These are phyloP conservation scores for Drosophila subsilvestris DNA, from an alignment of 2,888 invertebrate genomes.

Conservation along the genomic window DNA sequence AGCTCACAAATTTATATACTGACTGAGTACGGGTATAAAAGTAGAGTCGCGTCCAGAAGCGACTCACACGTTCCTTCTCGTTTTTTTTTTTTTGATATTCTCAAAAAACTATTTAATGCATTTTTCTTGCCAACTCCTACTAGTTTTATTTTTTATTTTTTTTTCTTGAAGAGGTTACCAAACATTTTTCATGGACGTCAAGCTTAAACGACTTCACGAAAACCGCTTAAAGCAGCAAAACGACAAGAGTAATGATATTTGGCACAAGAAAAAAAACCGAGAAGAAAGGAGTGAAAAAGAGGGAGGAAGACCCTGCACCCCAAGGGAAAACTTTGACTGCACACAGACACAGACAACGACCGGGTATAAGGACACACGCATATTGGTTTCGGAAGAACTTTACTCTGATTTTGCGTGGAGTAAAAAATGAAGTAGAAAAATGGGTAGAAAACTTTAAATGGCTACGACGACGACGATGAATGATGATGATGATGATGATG, in stretches of 20 bases:
- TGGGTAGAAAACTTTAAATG: slow-evolving; percentile 72
- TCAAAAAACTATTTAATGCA: slow-evolving; percentile 44
- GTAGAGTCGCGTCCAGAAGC: no score
- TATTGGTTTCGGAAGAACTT: slow-evolving; percentile 73
- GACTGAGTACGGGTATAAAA: no score
- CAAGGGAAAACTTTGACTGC: slow-evolving; percentile 71
- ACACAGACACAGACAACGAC: slow-evolving; percentile 14
- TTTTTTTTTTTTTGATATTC: slow-evolving; percentile 30
- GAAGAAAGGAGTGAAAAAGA: slow-evolving; percentile 41
- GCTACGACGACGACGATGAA: slow-evolving; percentile 34
- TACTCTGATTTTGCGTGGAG: slow-evolving; percentile 66
- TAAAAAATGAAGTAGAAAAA: slow-evolving; percentile 63
- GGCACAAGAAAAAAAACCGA: slow-evolving; percentile 17
- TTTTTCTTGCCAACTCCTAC: slow-evolving; percentile 32
- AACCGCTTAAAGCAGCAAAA: slow-evolving; percentile 78
- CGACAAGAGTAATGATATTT: slow-evolving; percentile 79
- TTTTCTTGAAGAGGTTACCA: slow-evolving; percentile 3
- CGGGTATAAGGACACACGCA: slow-evolving; percentile 36
- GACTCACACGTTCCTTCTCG: no score
- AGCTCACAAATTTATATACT: no score
- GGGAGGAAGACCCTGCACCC: slow-evolving; percentile 57
- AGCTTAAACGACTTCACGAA: slow-evolving; percentile 76
- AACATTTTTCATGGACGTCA: slow-evolving; percentile 71
- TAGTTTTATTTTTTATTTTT: slow-evolving; percentile 55
- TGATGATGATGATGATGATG: slow-evolving; percentile 37